phyloP scores from a whole-genome alignment of 2,888 invertebrate genomes.

The Lamellibrachia columna region DNA sequence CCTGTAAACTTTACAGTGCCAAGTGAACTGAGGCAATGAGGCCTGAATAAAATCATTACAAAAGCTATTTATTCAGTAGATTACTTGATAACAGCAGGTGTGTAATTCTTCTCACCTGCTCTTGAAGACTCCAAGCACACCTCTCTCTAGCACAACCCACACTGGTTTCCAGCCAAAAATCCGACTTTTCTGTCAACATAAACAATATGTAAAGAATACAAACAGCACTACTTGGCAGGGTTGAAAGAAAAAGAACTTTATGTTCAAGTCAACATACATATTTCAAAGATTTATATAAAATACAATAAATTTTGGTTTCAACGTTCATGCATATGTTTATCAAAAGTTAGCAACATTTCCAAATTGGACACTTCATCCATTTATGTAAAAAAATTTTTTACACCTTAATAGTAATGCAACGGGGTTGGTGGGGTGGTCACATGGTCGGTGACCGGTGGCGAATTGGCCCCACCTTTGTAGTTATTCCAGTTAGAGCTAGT shows the following conservation, averaged over 20 bases:
- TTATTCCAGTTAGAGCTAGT: too few species aligned
- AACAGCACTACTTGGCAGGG: neutral
- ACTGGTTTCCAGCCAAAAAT: conserved; percentile 75
- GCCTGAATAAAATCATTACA: neutral
- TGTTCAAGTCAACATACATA: neutral
- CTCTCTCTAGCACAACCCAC: conserved; percentile 76
- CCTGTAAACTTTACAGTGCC: conserved; percentile 13
- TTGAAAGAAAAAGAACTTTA: neutral
- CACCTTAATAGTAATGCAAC: neutral
- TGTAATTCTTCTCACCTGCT: conserved; percentile 52
- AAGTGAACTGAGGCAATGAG: too few species aligned
- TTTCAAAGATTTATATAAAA: neutral
- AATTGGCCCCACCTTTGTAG: too few species aligned
- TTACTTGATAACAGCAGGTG: neutral
- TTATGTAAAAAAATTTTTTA: neutral
- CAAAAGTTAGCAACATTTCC: neutral
- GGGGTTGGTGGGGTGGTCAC: too few species aligned
- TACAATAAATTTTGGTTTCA: neutral
- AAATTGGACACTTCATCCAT: neutral
- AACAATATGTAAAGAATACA: neutral
- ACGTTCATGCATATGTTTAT: neutral
- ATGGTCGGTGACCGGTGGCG: too few species aligned
- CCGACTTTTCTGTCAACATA: conserved; percentile 67
- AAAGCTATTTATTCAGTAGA: too few species aligned
- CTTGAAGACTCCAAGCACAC: conserved; percentile 72